Base-by-base conservation (phyloP, 2,113 vertebrate species). In the Actenoides lindsayi region DNA sequence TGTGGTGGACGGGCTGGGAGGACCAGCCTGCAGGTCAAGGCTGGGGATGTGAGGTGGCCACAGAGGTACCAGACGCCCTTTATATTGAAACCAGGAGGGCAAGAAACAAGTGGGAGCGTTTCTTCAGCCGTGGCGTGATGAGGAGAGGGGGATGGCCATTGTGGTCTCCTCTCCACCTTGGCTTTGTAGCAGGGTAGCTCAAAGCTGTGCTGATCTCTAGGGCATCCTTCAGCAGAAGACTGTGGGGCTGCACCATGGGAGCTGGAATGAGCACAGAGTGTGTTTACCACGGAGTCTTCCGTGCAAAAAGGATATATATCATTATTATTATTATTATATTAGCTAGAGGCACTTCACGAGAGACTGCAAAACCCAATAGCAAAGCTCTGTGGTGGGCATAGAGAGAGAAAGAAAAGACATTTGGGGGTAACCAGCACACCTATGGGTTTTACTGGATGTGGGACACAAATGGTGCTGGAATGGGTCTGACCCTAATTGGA, bases 91-190 rank as follows among this genome's bases (percentile, higher is more conserved):
- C 28, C 81, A 80, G 12, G 62, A 83, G 67, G 17, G 25, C 1
- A 0, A 50, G 79, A 53, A 81, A 51, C 27, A 11, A 64, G 56
- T 51, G 67, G 53, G 71, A 44, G 46, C 3, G 0, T 70, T 92
- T 79, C 63, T 68, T 63, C 71, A 70, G 54, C 41, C 2, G 0
- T 0, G 0, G 33, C 8, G 46, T 2, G 7, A 1, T 44, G 81
- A 19, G 54, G 46, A 80, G 44, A 71, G 25, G 17, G 14, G n/a
- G 3, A 19, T 3, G 4, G 39, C 75, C 57, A 11, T 59, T 2
- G 10, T 0, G 0, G 12, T 41, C 50, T 63, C 31, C 46, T 75
- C 70, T 27, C 33, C 27, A 15, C 20, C 16, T 39, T 46, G 59
- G 23, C 17, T 78, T 81, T 75, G 28, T 31, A 42, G 68, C 57